Base-by-base conservation (phyloP, 2,888 invertebrate genomes). In the Orthosia cruda region DNA sequence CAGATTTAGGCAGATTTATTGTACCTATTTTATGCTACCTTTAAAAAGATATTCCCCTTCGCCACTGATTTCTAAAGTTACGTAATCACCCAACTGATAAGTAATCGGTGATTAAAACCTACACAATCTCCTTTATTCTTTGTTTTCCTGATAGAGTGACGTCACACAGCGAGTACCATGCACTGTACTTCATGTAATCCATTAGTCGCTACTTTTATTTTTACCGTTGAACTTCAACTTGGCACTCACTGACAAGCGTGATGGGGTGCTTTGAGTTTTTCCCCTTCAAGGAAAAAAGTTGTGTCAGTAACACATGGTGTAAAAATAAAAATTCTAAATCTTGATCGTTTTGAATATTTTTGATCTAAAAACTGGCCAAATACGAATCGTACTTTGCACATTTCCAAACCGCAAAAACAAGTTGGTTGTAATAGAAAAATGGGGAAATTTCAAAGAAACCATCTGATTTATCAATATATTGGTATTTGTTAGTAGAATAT, bases 211-310 rank as follows among this genome's bases (percentile, higher is more conserved):
- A 71, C 66, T 66, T 80, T 79, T 70, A 65, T 78, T 71, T 79
- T 80, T 71, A 66, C n/a, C 52, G 80, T 26, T 83, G 66, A 80
- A 83, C 80, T 80, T 80, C 63, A 79, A 83, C 72, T 80, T 79
- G 47, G 63, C 80, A 71, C 80, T 71, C 63, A 26, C 26, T 26
- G 26, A 26, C 26, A 26, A 26, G 26, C 26, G 26, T 26, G 26
- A 26, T 26, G 26, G 26, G 26, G 26, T 26, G 26, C 55, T 81
- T 62, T 57, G 67, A 76, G 66, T 81, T 75, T 62, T 55, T 49
- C 50, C 67, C 45, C 74, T 80, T 54, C 47, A 49, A 63, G 20
- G 23, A 52, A 80, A n/a, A 80, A 80, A 16, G 40, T 74, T 63
- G 50, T 77, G 26, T 50, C n/a, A 40, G 32, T 23, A 62, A 72